Conservation (phyloP, 1,140 invertebrate genomes). For the Drosophila subpulchrella region DNA sequence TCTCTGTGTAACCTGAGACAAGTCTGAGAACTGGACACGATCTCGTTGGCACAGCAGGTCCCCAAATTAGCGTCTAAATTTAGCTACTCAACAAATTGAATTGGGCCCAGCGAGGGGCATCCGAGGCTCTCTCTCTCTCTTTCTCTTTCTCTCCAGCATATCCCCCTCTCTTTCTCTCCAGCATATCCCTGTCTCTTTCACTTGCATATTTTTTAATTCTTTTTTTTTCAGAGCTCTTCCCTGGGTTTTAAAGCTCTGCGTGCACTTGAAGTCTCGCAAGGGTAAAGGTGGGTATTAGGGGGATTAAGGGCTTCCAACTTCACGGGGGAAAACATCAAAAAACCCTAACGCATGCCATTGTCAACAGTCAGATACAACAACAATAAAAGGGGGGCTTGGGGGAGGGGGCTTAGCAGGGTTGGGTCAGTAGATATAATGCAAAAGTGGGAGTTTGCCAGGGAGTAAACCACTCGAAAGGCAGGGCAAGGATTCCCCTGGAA, state of each 20-base stretch:
- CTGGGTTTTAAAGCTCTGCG: constrained; percentile 41
- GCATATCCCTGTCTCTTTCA: constrained; percentile 4
- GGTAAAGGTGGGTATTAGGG: constrained; percentile 1
- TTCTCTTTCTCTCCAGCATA: background rate
- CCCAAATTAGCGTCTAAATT: constrained; percentile 80
- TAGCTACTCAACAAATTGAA: constrained; percentile 68
- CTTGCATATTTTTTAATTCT: background rate
- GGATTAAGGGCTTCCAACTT: constrained; percentile 40
- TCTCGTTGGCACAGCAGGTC: constrained; percentile 62
- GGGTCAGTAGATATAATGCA: background rate
- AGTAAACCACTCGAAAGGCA: constrained; percentile 32
- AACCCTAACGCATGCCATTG: constrained; percentile 51
- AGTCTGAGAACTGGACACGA: constrained; percentile 54
- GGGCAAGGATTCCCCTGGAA: constrained; percentile 21
- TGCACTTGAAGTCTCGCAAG: constrained; percentile 19
- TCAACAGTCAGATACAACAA: constrained; percentile 47
- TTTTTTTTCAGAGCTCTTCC: constrained; percentile 4
- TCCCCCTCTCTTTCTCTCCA: constrained; percentile 1
- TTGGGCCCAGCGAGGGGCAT: constrained; percentile 38
- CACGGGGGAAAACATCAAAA: constrained; percentile 37
- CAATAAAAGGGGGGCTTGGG: background rate
- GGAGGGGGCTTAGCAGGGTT: background rate
- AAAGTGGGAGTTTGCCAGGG: constrained; percentile 13
- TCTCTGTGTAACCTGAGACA: constrained; percentile 41
- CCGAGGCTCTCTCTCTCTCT: constrained; percentile 1